Percentiles rank a stretch among this genome's conserved stretches.
These are phyloP conservation scores for Drosophila mettleri DNA, from an alignment of 2,888 invertebrate species.

Conservation along the genomic window DNA sequence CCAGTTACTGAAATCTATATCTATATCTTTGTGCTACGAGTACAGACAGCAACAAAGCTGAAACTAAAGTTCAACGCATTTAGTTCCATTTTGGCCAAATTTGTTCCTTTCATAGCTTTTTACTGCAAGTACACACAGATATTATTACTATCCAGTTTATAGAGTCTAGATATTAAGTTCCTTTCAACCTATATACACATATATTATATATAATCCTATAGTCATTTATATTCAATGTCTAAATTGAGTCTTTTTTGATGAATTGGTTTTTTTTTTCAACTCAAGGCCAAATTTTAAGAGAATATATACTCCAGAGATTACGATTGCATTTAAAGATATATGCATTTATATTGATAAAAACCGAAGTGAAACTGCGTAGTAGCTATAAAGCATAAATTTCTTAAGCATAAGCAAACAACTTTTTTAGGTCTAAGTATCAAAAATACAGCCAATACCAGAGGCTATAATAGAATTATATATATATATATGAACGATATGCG, in stretches of 20 bases:
- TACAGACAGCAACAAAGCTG: slow-evolving; percentile 27
- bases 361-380: slow-evolving; percentile 37
- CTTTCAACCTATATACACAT: slow-evolving; percentile 33
- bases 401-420: slow-evolving; percentile 53
- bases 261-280: slow-evolving; percentile 25
- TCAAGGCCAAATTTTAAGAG: slow-evolving; percentile 53
- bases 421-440: slow-evolving; percentile 48
- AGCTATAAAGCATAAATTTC: slow-evolving; percentile 59
- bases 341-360: slow-evolving; percentile 62
- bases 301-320: slow-evolving; percentile 34
- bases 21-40: slow-evolving; percentile 30
- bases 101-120: slow-evolving; percentile 76
- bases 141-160: slow-evolving; percentile 46
- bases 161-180: slow-evolving; percentile 49
- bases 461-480: slow-evolving; percentile 33
- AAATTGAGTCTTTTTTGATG: slow-evolving; percentile 11
- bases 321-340: slow-evolving; percentile 61
- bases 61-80: slow-evolving; percentile 64
- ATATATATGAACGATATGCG: slow-evolving; percentile 35
- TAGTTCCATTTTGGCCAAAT: slow-evolving; percentile 73
- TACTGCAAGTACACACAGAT: slow-evolving; percentile 34
- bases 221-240: slow-evolving; percentile 15
- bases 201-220: slow-evolving; percentile 19
- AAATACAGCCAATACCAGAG: slow-evolving; percentile 29
- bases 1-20: slow-evolving; percentile 40